Percentiles rank a stretch among this genome's conserved stretches.
Evolutionary conservation across 2,113 vertebrate species (phyloP).

Genomic region (Clarias gariepinus): DNA sequence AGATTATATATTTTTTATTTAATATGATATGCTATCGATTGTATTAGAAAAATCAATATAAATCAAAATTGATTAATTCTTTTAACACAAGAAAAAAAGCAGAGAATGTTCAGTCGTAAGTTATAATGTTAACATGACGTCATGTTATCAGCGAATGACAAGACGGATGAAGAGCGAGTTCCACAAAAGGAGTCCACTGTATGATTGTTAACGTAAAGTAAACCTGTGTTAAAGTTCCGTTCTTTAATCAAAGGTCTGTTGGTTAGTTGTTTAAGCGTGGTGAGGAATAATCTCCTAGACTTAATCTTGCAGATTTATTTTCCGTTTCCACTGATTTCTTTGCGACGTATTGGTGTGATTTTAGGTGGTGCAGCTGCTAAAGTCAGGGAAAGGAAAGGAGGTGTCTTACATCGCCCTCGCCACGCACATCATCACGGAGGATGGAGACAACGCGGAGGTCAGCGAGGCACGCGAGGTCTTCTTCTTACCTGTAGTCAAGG

Average conservation of each 20-base stretch:
- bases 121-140: background rate
- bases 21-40: background rate
- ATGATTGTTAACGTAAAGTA: background rate
- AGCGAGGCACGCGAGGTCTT: constrained; percentile 96
- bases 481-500: constrained; percentile 95
- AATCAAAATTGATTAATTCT: background rate
- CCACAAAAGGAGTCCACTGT: background rate
- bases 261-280: background rate
- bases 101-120: background rate
- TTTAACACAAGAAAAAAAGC: background rate
- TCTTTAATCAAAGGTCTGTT: background rate
- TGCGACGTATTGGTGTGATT: constrained; percentile 24
- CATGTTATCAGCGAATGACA: background rate
- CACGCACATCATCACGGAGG: constrained; percentile 94
- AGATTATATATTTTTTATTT: background rate
- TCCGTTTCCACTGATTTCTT: background rate
- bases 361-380: constrained; percentile 91
- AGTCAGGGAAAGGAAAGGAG: constrained; percentile 94
- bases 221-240: background rate
- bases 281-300: background rate
- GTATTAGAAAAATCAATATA: background rate
- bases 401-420: constrained; percentile 96
- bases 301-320: fast-evolving
- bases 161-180: background rate
- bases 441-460: constrained; percentile 95